Conservation (phyloP, 2,888 invertebrate genomes). For the Platycnemis pennipes region DNA sequence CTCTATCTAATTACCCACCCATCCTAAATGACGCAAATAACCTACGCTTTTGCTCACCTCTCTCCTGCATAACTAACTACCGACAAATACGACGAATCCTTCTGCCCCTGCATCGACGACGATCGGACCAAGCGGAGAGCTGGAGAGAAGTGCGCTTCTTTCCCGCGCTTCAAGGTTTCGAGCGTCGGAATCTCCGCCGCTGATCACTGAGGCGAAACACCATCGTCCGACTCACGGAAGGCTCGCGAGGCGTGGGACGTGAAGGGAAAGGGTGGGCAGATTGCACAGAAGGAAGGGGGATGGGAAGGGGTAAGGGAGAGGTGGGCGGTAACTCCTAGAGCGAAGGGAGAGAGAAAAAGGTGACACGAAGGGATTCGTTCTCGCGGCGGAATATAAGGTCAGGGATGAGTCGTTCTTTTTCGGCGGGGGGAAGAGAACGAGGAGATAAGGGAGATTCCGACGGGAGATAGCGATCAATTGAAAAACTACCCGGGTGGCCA, state of each 20-base stretch:
- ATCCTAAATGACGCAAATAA: too few relatives aligned
- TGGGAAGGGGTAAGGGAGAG: background rate
- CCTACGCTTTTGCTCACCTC: too few relatives aligned
- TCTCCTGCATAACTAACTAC: too few relatives aligned
- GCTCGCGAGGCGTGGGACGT: background rate
- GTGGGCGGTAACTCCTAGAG: background rate
- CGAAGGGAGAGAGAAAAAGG: background rate
- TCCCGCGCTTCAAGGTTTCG: background rate
- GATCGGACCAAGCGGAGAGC: background rate
- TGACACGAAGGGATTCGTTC: background rate
- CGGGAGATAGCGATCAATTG: conserved; percentile 7
- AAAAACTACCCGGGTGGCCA: background rate
- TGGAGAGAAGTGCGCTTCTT: background rate
- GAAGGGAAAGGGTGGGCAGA: too few relatives aligned
- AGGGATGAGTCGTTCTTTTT: background rate
- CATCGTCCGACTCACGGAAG: background rate
- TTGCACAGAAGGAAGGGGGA: background rate
- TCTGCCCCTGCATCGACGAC: background rate
- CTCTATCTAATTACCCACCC: too few relatives aligned
- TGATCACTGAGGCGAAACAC: background rate
- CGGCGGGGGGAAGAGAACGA: background rate
- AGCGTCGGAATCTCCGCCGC: conserved; percentile 2
- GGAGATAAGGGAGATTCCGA: background rate
- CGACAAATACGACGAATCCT: too few relatives aligned
- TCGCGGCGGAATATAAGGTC: background rate